These are phyloP conservation scores for Gymnorhina tibicen DNA, from an alignment of 2,113 vertebrate species.

Conservation along the genomic window DNA sequence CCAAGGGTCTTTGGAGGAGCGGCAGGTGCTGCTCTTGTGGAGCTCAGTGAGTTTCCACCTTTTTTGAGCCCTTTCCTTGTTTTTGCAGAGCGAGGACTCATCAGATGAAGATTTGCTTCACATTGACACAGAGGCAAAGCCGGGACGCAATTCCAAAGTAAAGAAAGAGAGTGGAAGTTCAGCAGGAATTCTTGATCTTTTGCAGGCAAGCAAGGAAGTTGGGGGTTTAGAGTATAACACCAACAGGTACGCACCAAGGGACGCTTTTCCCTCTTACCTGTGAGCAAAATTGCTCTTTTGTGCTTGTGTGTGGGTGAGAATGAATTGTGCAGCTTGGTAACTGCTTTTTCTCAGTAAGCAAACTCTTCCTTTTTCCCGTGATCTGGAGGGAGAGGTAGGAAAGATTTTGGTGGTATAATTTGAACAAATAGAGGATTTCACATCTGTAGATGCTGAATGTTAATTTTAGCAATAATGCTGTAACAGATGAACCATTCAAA, in stretches of 20 bases:
- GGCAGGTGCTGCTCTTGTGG: neutral
- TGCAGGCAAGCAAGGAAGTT: constrained; percentile 98
- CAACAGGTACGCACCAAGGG: constrained; percentile 84
- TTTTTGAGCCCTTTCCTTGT: neutral
- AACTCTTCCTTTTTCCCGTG: neutral
- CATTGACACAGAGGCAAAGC: constrained; percentile 91
- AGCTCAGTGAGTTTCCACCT: neutral
- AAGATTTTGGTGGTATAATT: neutral
- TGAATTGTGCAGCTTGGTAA: neutral
- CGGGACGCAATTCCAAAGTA: constrained; percentile 85
- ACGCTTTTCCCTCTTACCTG: neutral
- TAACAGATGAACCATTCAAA: neutral
- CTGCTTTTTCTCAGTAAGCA: neutral
- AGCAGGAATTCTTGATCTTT: constrained; percentile 90
- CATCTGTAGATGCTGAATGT: neutral
- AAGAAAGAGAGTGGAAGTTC: constrained; percentile 88
- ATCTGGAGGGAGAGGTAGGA: neutral
- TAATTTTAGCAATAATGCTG: neutral
- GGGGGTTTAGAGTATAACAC: constrained; percentile 93
- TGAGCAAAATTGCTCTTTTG: neutral
- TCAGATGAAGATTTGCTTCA: constrained; percentile 95
- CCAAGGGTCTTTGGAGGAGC: neutral
- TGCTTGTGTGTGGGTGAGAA: neutral
- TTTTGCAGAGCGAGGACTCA: constrained; percentile 80
- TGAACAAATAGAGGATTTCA: neutral